Percentiles rank a stretch among this genome's conserved stretches.
phyloP scores from a whole-genome alignment of 2,888 invertebrate species.

The Scelioninae gen. 1 region DNA sequence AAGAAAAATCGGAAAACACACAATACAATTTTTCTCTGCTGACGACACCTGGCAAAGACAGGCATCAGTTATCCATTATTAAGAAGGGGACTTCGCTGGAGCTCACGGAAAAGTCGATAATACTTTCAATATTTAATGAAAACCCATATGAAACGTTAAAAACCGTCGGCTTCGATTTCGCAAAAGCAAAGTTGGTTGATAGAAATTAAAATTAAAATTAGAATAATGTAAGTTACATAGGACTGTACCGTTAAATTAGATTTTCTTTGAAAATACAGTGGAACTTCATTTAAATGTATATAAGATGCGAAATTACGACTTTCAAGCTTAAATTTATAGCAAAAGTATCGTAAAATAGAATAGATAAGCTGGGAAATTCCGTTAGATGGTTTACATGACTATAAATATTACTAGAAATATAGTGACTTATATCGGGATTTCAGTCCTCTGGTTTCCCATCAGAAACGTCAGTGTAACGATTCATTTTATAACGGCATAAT shows the following conservation, averaged over 20 bases:
- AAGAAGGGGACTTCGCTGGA: constrained; percentile 9
- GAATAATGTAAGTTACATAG: no score
- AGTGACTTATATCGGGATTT: constrained; percentile 6
- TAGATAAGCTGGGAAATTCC: neutral
- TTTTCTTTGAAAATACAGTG: no score
- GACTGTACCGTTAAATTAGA: no score
- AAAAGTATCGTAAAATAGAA: neutral
- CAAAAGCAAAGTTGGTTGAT: neutral
- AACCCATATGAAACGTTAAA: constrained; percentile 35
- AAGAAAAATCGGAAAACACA: constrained; percentile 51
- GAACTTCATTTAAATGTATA: neutral
- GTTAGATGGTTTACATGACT: neutral
- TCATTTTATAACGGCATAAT: constrained; percentile 38
- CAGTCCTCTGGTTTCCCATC: neutral
- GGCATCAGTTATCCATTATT: constrained; percentile 61
- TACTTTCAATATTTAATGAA: constrained; percentile 50
- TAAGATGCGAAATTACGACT: neutral
- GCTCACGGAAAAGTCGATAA: constrained; percentile 36
- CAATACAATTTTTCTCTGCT: constrained; percentile 51
- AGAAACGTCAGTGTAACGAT: neutral
- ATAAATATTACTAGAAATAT: constrained; percentile 1
- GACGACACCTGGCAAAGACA: constrained; percentile 55
- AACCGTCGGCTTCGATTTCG: constrained; percentile 6
- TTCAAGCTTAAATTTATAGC: neutral
- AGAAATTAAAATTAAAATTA: constrained; percentile 9